phyloP scores from a whole-genome alignment of 2,113 vertebrate species.

The Cnemophilus loriae region DNA sequence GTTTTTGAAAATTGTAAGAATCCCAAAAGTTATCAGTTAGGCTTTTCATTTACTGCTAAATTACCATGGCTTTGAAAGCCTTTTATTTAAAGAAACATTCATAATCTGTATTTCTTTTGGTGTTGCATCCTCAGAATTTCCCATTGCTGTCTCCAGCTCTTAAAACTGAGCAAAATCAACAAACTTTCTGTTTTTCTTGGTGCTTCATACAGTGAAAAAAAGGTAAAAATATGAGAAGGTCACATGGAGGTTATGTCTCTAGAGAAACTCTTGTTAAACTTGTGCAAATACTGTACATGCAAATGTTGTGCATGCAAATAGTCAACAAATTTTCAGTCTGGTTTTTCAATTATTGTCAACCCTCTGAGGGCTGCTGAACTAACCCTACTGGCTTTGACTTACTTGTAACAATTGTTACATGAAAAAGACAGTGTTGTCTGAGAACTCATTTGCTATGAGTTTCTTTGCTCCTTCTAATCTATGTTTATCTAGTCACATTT shows the following conservation, averaged over 20 bases:
- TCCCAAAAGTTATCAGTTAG: background rate
- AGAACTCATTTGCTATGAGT: background rate
- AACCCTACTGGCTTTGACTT: background rate
- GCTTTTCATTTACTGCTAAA: background rate
- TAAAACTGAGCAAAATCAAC: background rate
- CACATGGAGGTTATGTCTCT: background rate
- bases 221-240: background rate
- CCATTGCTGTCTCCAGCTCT: background rate
- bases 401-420: background rate
- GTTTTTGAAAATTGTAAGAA: background rate
- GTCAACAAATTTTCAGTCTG: background rate
- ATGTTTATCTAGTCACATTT: background rate
- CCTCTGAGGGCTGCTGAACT: background rate
- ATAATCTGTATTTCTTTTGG: background rate
- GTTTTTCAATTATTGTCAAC: background rate
- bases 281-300: conserved; percentile 13
- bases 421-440: background rate
- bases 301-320: conserved; percentile 29
- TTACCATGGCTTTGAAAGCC: background rate
- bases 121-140: background rate
- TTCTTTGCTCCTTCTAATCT: background rate
- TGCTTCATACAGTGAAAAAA: background rate
- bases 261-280: background rate
- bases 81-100: background rate
- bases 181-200: background rate